These are phyloP conservation scores for Myzus persicae DNA, from an alignment of 1,140 invertebrate species.

Conservation along the genomic window DNA sequence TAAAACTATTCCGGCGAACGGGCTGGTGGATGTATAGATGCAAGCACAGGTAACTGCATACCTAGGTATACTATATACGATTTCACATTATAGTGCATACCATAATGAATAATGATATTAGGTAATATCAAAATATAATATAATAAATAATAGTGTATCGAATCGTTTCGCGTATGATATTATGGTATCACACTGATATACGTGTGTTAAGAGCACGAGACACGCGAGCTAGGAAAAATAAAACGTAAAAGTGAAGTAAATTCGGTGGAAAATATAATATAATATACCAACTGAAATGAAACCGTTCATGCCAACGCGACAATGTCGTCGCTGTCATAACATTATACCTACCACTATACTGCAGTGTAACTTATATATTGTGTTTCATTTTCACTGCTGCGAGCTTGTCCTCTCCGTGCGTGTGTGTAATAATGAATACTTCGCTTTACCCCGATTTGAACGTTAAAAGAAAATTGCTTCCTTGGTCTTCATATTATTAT, in stretches of 20 bases:
- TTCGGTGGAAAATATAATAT: not conserved
- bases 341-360: not conserved
- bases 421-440: not conserved
- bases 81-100: not conserved
- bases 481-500: not conserved
- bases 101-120: not conserved
- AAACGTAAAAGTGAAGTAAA: not conserved
- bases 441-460: not conserved
- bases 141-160: not conserved
- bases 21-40: not conserved
- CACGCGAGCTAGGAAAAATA: not conserved
- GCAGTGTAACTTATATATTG: not conserved
- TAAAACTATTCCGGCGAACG: not conserved
- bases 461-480: slow-evolving; percentile 16
- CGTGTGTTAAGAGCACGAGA: no score
- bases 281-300: not conserved
- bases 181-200: not conserved
- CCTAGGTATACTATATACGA: not conserved
- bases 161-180: not conserved
- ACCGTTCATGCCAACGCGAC: not conserved
- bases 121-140: not conserved
- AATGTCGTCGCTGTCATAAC: not conserved
- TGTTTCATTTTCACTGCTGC: not conserved
- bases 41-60: no score
- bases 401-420: not conserved